phyloP scores from a whole-genome alignment of 2,888 invertebrate species.

The Cordilura impudica region DNA sequence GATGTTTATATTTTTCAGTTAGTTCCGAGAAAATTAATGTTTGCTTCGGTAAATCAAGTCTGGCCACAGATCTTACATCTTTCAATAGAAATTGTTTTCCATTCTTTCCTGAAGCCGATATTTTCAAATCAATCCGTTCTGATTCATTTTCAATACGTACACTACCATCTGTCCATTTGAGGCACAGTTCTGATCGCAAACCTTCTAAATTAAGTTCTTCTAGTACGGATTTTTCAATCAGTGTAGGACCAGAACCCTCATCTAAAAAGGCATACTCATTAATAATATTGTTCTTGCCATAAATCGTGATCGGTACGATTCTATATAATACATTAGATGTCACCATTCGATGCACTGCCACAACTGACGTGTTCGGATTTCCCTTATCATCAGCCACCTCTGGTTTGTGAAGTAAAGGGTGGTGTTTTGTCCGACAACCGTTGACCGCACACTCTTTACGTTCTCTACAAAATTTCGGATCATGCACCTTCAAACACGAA shows the following conservation, averaged over 20 bases:
- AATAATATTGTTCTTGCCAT: neutral
- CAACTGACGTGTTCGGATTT: neutral
- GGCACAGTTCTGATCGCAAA: conserved; percentile 41
- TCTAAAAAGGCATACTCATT: conserved; percentile 45
- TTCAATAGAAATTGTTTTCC: neutral
- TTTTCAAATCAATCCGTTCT: neutral
- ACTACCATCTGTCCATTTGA: conserved; percentile 53
- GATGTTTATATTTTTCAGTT: conserved; percentile 26
- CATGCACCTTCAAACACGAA: conserved; percentile 3
- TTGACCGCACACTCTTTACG: neutral
- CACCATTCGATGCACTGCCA: conserved; percentile 2
- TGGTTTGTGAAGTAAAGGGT: conserved; percentile 17
- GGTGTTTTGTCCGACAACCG: neutral
- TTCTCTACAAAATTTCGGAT: conserved; percentile 15
- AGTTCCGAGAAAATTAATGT: too few species aligned
- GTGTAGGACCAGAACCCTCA: too few species aligned
- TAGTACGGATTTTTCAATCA: conserved; percentile 37
- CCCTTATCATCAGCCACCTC: neutral
- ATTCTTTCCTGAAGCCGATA: neutral
- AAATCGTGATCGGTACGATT: neutral
- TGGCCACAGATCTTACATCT: neutral
- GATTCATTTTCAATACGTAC: conserved; percentile 1
- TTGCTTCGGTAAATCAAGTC: conserved; percentile 4
- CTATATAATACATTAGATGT: conserved; percentile 26
- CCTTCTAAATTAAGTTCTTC: conserved; percentile 9